A percentile compares a stretch with the other conserved stretches of the same genome.
These are phyloP conservation scores for Peromyscus aztecus DNA, from an alignment of 2,797 vertebrate species.

Conservation along the genomic window DNA sequence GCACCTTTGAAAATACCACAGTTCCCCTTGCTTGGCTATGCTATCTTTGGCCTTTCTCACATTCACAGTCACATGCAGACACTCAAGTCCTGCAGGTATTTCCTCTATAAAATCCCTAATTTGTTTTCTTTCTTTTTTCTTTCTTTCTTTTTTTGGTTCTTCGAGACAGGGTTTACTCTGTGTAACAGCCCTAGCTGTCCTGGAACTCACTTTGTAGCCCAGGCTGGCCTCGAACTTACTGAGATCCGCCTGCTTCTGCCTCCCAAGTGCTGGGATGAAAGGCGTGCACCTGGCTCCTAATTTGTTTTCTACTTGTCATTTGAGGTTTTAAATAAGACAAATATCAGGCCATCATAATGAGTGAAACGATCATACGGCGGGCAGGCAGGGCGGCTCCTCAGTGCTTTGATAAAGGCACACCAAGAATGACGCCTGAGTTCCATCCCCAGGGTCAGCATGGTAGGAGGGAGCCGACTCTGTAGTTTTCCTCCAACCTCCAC, in stretches of 20 bases:
- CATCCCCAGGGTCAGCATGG: not conserved
- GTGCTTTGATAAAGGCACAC: not conserved
- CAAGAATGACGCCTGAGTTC: not conserved
- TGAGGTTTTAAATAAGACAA: not conserved
- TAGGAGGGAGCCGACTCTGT: not conserved
- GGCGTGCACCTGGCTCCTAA: not conserved
- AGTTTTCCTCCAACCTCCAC: not conserved
- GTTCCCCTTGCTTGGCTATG: not conserved
- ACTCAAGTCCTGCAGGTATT: not conserved
- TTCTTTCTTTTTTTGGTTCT: too few species aligned
- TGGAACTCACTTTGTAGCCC: too few species aligned
- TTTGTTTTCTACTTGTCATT: conserved; percentile 21
- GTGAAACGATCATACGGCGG: not conserved
- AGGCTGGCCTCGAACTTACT: too few species aligned
- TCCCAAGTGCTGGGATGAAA: too few species aligned
- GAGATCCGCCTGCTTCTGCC: too few species aligned
- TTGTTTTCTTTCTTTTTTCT: not conserved
- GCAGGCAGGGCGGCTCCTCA: too few species aligned
- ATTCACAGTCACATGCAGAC: not conserved
- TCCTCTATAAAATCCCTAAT: not conserved
- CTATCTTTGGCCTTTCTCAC: not conserved
- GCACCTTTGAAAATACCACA: not conserved
- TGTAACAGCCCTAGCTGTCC: too few species aligned
- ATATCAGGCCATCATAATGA: not conserved
- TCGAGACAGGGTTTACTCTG: too few species aligned